Conservation (phyloP, 2,113 vertebrate genomes). For the Alces alces region DNA sequence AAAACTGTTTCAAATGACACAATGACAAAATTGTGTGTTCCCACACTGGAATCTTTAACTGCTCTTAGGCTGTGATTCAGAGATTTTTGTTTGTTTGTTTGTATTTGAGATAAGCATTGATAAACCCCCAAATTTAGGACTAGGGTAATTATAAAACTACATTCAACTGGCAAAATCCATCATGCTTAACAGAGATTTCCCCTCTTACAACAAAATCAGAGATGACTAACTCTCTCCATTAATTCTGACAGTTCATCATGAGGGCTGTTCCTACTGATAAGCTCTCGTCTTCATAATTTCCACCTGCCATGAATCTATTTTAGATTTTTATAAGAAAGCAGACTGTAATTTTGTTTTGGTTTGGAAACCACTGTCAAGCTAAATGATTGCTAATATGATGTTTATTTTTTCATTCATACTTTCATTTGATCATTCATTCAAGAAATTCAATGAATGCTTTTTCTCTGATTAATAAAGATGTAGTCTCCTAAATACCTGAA, state of each 20-base stretch:
- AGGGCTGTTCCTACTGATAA: neutral
- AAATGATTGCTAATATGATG: neutral
- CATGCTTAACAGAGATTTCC: neutral
- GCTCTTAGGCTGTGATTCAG: conserved; percentile 65
- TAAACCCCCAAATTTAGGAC: conserved; percentile 67
- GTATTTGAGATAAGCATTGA: conserved; percentile 74
- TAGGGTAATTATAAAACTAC: conserved; percentile 64
- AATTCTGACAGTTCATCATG: neutral
- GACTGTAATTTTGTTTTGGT: neutral
- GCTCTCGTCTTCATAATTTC: neutral
- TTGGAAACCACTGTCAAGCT: neutral
- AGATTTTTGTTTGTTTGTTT: conserved; percentile 57
- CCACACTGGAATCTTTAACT: conserved; percentile 69
- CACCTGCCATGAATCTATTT: neutral
- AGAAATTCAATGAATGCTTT: neutral
- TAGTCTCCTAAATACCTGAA: neutral
- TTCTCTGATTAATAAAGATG: conserved; percentile 6
- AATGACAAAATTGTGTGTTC: conserved; percentile 69
- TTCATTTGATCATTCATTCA: conserved; percentile 18
- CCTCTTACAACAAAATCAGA: conserved; percentile 10
- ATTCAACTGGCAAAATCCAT: conserved; percentile 51
- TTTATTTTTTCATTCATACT: conserved; percentile 11
- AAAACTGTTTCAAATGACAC: conserved; percentile 78
- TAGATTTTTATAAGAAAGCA: neutral
- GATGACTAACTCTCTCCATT: neutral